phyloP scores from a whole-genome alignment of 2,113 vertebrate species.

The Paradoxurus hermaphroditus region DNA sequence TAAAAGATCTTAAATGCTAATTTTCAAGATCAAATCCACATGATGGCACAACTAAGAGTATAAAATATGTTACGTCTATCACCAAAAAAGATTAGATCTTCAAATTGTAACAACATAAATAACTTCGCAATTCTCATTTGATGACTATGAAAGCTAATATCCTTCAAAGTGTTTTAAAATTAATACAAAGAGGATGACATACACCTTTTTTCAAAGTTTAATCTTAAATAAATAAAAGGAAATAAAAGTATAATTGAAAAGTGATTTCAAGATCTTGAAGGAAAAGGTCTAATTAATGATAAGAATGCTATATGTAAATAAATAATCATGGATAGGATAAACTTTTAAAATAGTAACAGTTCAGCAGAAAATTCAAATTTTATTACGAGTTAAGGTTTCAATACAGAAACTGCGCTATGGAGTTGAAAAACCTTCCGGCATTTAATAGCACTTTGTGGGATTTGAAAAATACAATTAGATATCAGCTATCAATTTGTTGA shows the following conservation, averaged over 20 bases:
- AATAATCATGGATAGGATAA: background rate
- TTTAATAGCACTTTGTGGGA: background rate
- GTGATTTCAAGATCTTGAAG: background rate
- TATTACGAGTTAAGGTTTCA: slow-evolving; percentile 16
- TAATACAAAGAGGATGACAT: background rate
- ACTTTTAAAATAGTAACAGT: slow-evolving; percentile 16
- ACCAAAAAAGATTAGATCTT: background rate
- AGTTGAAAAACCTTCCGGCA: background rate
- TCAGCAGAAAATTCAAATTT: slow-evolving; percentile 16
- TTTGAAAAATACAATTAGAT: slow-evolving; percentile 31
- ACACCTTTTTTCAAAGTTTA: background rate
- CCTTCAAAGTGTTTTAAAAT: slow-evolving; percentile 16
- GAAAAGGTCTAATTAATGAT: slow-evolving; percentile 4
- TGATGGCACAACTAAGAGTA: slow-evolving; percentile 6
- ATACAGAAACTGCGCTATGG: background rate
- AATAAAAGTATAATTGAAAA: background rate
- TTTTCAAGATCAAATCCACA: slow-evolving; percentile 20
- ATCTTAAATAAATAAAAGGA: background rate
- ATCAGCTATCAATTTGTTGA: slow-evolving; percentile 44
- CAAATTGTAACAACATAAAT: slow-evolving; percentile 11
- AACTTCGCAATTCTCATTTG: background rate
- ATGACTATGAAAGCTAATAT: background rate
- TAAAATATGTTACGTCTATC: background rate
- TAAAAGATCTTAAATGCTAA: background rate
- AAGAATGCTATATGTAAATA: background rate